Conservation (phyloP, 2,113 vertebrate genomes). For the Sapayoa aenigma region DNA sequence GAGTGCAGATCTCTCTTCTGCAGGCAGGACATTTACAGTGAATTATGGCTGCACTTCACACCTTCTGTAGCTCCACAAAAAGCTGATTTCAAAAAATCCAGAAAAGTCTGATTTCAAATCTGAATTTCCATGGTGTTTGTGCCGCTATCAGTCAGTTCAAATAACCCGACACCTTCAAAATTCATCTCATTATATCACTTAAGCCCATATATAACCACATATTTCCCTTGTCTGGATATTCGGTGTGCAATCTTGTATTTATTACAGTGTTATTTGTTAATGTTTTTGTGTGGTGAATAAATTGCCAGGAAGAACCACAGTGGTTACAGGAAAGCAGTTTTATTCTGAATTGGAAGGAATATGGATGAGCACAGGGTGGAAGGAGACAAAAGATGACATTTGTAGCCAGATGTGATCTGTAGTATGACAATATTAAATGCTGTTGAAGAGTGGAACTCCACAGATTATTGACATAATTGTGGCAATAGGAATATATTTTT, state of each 20-base stretch:
- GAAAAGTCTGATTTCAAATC: neutral
- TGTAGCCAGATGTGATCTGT: neutral
- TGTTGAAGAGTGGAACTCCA: neutral
- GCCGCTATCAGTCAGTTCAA: neutral
- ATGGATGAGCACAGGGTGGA: neutral
- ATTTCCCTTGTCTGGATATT: neutral
- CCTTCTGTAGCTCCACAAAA: neutral
- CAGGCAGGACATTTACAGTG: neutral
- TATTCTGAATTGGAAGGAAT: neutral
- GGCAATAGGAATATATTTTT: neutral
- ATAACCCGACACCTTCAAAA: neutral
- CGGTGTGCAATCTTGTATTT: slow-evolving; percentile 9
- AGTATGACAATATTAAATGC: neutral
- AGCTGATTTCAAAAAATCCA: no score
- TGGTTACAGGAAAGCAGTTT: neutral
- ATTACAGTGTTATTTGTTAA: slow-evolving; percentile 18
- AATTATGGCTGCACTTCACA: neutral
- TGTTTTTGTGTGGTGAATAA: slow-evolving; percentile 29
- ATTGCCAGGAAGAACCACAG: neutral
- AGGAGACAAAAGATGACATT: neutral
- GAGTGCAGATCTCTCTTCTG: neutral
- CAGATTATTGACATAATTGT: neutral
- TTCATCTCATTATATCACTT: slow-evolving; percentile 15
- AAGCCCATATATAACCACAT: neutral
- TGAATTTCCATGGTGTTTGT: neutral